phyloP scores from a whole-genome alignment of 2,113 vertebrate genomes.

The Ovis aries region ARS-UI_Ramb_v3.0 NC_056073.1:36325501-36326000 shows the following conservation, averaged over 20 bases:
- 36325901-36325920: neutral
- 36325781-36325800: neutral
- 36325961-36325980: neutral
- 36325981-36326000: neutral
- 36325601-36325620: neutral
- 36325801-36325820: neutral
- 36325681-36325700: neutral
- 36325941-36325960: neutral
- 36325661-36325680: neutral
- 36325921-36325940: neutral
- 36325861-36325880: neutral
- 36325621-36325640: neutral
- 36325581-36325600: neutral
- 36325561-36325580: neutral
- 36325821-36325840: neutral
- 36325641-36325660: neutral
- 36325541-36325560: neutral
- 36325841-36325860: neutral
- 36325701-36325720: neutral
- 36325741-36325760: neutral
- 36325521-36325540: neutral
- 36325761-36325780: neutral
- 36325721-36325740: neutral
- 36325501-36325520: neutral
- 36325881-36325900: neutral